Evolutionary conservation across 2,113 vertebrate species (phyloP), one percentile per base, ranked within the genome.

Genomic region (Triplophysa tibetana): DNA sequence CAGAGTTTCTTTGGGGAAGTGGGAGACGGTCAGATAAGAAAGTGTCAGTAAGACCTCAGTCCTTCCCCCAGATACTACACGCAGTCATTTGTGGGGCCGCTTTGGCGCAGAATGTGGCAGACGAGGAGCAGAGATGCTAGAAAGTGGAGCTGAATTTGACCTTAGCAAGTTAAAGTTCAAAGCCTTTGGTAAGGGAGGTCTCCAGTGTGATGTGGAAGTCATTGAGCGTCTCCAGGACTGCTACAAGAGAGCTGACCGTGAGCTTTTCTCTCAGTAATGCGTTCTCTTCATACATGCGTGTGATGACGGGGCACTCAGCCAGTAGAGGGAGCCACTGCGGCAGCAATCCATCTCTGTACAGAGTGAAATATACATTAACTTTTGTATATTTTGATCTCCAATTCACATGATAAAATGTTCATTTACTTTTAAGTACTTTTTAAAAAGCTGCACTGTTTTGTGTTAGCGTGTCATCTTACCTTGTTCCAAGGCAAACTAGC

Each of bases 151-250:
- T 23, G 19, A 56, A 38, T 58, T 16, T 29, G n/a, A 69, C n/a
- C 24, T 3, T 19, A 10, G n/a, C 66, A 48, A 81, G 90, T 93
- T 95, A 99, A 88, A 99, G 94, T 56, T 97, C 95, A 60, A 99
- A 94, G 74, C 97, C 96, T 92, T 98, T 99, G 81, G 97, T 91
- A 43, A 99, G 95, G 0, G 97, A 95, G 7, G 95, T 93, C 90
- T 99, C 98, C 61, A 99, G 90, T 76, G 95, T 88, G 64, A 99
- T 91, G 91, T 90, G 91, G 89, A 99, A 99, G 69, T 98, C 96
- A 17, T 96, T 94, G 75, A 99, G 83, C 0, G 95, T 96, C 89
- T 96, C 95, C 26, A 99, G 91, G 65, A 98, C 92, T 38, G 94
- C 92, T 74, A 95, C 94, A 4, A 99, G 95, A 54, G 96, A 94